Evolutionary conservation across 2,888 invertebrate genomes (phyloP).

Genomic region (Nephrocerus scutellatus): DNA sequence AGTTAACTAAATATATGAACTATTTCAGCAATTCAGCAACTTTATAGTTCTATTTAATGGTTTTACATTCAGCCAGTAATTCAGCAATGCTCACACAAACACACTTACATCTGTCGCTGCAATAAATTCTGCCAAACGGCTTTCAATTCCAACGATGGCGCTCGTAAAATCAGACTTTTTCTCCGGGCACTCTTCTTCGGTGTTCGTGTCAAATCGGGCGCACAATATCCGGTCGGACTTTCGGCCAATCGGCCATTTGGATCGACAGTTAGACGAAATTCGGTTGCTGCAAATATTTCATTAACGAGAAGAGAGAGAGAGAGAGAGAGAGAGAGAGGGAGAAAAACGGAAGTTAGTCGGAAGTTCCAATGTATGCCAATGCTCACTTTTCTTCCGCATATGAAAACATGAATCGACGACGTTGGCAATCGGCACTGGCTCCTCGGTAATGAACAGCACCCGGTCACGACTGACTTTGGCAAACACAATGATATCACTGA

Average conservation of each 20-base stretch:
- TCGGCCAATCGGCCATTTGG: constrained; percentile 58
- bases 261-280: constrained; percentile 72
- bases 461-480: constrained; percentile 80
- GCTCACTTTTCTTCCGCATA: constrained; percentile 71
- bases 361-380: neutral
- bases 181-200: constrained; percentile 60
- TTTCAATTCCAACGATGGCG: constrained; percentile 76
- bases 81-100: neutral
- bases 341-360: neutral
- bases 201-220: constrained; percentile 57
- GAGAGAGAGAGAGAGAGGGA: neutral
- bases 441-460: constrained; percentile 81
- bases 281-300: constrained; percentile 58
- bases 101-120: constrained; percentile 77
- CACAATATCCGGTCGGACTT: constrained; percentile 67
- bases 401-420: constrained; percentile 80
- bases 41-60: neutral
- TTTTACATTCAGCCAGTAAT: neutral
- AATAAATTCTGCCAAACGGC: constrained; percentile 86
- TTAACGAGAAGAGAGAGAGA: neutral
- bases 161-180: constrained; percentile 66
- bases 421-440: constrained; percentile 69
- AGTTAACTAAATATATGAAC: too few species aligned
- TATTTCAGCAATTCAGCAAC: too few species aligned
- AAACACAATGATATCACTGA: constrained; percentile 77